Evolutionary conservation across 2,888 invertebrate genomes (phyloP).

Genomic region (Mechanitis messenoides): DNA sequence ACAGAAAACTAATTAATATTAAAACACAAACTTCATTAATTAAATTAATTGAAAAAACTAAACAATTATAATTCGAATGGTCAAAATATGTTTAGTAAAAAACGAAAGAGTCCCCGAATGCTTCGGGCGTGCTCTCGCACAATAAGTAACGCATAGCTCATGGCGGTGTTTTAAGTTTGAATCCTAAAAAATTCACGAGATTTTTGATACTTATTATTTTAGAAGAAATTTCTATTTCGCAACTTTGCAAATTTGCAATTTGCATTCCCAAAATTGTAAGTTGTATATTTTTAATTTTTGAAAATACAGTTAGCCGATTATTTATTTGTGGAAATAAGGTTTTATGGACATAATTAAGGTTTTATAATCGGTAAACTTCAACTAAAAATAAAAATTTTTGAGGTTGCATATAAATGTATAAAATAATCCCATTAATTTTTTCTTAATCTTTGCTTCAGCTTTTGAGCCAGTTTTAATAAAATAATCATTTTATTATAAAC

Average conservation of each 20-base stretch:
- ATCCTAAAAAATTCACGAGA: conserved; percentile 29
- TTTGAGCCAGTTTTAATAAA: conserved; percentile 27
- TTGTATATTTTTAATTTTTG: conserved; percentile 9
- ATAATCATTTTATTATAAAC: conserved; percentile 30
- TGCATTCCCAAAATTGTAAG: conserved; percentile 19
- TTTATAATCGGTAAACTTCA: no score
- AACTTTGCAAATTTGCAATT: conserved; percentile 33
- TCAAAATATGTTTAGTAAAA: conserved; percentile 7
- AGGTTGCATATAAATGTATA: not conserved
- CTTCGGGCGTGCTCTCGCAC: conserved; percentile 23
- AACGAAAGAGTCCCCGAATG: conserved; percentile 3
- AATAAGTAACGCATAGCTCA: conserved; percentile 52
- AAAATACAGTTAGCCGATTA: no score
- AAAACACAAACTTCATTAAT: not conserved
- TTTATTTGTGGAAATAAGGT: no score
- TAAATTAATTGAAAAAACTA: not conserved
- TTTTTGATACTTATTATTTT: conserved; percentile 54
- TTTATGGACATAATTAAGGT: no score
- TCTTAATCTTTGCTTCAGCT: conserved; percentile 4
- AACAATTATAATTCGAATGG: conserved; percentile 12
- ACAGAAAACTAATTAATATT: not conserved
- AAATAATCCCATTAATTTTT: conserved; percentile 5
- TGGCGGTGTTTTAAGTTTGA: conserved; percentile 32
- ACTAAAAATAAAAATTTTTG: no score
- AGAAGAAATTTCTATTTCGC: conserved; percentile 32